phyloP scores from a whole-genome alignment of 2,888 invertebrate species.

The Nemapogon koenigi region DNA sequence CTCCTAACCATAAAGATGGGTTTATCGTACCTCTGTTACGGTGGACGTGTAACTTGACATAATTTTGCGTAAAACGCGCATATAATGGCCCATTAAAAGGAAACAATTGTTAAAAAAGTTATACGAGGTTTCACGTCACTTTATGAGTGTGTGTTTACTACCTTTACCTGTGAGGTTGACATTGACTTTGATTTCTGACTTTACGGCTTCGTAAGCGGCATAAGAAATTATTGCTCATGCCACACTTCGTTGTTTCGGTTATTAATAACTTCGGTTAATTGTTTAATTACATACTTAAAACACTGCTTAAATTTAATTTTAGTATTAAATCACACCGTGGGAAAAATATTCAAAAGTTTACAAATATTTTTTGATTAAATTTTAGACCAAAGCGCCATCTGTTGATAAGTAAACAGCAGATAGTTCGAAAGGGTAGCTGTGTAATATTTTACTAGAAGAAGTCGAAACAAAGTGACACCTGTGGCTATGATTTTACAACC shows the following conservation, averaged over 20 bases:
- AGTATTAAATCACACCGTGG: too few relatives aligned
- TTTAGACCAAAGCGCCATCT: too few relatives aligned
- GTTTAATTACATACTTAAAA: too few relatives aligned
- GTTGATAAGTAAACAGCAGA: too few relatives aligned
- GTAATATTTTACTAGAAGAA: background rate
- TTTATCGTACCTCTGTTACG: constrained; percentile 57
- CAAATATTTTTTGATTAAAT: too few relatives aligned
- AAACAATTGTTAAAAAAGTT: constrained; percentile 66
- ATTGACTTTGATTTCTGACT: constrained; percentile 62
- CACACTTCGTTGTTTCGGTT: too few relatives aligned
- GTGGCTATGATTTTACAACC: background rate
- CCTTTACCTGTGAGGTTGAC: constrained; percentile 55
- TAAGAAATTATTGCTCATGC: constrained; percentile 21
- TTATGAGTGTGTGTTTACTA: constrained; percentile 62
- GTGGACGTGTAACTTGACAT: constrained; percentile 62
- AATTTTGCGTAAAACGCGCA: constrained; percentile 62
- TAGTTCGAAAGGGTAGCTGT: too few relatives aligned
- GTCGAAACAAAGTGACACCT: background rate
- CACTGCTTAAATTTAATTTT: too few relatives aligned
- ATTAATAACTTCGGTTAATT: too few relatives aligned
- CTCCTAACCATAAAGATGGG: constrained; percentile 57
- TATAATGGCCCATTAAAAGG: constrained; percentile 63
- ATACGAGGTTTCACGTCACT: constrained; percentile 60
- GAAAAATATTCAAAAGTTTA: too few relatives aligned
- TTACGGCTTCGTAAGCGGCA: constrained; percentile 51